Conservation (phyloP, 2,113 vertebrate species). For the Pteronura brasiliensis region DNA sequence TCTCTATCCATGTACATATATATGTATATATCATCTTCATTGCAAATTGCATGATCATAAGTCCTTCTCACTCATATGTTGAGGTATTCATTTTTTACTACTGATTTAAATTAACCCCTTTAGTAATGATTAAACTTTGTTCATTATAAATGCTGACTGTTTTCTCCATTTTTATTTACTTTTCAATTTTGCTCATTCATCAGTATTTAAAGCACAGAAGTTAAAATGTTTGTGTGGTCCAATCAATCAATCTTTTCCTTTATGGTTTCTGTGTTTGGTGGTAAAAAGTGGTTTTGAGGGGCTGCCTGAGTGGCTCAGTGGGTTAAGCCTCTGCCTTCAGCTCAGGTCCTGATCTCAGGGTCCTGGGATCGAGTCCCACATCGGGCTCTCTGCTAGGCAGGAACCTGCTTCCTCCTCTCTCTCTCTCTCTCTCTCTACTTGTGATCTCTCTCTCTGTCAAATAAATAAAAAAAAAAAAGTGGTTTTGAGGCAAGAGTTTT, state of each 20-base stretch:
- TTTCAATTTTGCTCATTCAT: background rate
- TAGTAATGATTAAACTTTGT: background rate
- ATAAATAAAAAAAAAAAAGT: no score
- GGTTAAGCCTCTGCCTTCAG: no score
- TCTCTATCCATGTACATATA: background rate
- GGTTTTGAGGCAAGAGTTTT: constrained; percentile 6
- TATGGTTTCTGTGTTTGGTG: background rate
- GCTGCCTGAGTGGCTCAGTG: no score
- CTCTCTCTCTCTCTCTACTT: no score
- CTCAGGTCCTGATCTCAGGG: no score
- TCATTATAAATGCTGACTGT: background rate
- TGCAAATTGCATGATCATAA: background rate
- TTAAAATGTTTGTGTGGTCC: background rate
- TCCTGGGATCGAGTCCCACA: no score
- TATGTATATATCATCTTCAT: background rate
- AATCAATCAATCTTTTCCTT: background rate
- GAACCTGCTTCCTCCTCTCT: no score
- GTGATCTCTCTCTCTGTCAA: no score
- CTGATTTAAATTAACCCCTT: background rate
- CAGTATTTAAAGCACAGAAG: background rate
- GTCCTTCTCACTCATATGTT: background rate
- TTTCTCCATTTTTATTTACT: background rate
- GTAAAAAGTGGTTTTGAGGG: background rate
- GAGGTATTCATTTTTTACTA: background rate
- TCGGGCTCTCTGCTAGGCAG: no score